A percentile compares a stretch with the other conserved stretches of the same genome.
Conservation (phyloP, 2,888 invertebrate species). For the Epicampocera succincta region DNA sequence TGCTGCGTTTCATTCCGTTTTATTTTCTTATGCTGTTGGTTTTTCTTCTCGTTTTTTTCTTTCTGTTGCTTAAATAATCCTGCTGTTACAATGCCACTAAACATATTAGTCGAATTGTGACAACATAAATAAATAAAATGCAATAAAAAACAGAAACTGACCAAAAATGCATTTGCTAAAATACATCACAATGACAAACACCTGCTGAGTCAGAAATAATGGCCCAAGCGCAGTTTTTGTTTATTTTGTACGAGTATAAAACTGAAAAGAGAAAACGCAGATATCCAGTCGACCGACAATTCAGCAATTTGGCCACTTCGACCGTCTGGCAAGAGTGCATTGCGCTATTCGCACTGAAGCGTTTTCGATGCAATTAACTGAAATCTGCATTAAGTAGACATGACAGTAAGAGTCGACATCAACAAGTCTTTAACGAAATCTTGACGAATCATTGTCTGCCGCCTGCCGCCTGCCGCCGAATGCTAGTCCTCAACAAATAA, state of each 20-base stretch:
- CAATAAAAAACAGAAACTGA: constrained; percentile 61
- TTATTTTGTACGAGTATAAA: no score
- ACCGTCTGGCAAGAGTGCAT: constrained; percentile 64
- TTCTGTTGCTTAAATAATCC: constrained; percentile 50
- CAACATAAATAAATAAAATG: constrained; percentile 68
- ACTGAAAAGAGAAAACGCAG: constrained; percentile 45
- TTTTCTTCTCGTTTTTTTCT: background rate
- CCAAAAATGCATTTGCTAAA: constrained; percentile 71
- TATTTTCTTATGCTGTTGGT: background rate
- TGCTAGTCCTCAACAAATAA: no score
- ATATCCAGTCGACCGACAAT: constrained; percentile 22
- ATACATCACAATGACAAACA: constrained; percentile 79
- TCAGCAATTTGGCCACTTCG: constrained; percentile 35
- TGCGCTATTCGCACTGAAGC: constrained; percentile 41
- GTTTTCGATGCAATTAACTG: constrained; percentile 23
- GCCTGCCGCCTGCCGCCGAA: no score
- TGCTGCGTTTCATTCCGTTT: background rate
- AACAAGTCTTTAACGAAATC: no score
- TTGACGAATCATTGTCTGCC: no score
- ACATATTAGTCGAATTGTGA: constrained; percentile 70
- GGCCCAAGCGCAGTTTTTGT: constrained; percentile 35
- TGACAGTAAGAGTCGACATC: no score
- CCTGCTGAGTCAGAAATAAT: constrained; percentile 74
- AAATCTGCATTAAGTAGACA: background rate
- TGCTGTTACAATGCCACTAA: constrained; percentile 69